phyloP scores from a whole-genome alignment of 2,113 vertebrate genomes.

The Acrocephalus kingi region DNA sequence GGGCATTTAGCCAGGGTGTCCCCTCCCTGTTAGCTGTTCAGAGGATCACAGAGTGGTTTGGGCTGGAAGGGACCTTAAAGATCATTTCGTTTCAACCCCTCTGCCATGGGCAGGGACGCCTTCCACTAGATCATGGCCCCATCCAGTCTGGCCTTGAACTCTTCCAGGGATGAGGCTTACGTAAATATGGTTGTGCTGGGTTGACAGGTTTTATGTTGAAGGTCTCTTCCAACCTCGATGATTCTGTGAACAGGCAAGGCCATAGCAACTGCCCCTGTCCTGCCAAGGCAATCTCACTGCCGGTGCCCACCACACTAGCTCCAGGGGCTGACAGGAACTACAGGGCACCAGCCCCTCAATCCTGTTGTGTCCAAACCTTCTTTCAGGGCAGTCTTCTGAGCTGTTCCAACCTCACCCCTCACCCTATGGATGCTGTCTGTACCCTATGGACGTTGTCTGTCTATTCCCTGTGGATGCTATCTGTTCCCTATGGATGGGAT shows the following conservation, averaged over 20 bases:
- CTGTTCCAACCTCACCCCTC: no score
- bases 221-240: background rate
- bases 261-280: background rate
- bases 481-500: no score
- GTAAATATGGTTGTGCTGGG: background rate
- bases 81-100: accelerated
- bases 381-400: background rate
- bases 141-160: background rate
- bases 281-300: background rate
- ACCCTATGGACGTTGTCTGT: background rate
- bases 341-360: accelerated
- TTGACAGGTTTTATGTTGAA: background rate
- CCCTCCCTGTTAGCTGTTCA: background rate
- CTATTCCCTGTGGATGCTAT: no score
- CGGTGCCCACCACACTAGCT: accelerated
- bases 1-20: accelerated
- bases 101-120: background rate
- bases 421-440: background rate
- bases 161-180: background rate
- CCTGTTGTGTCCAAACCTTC: background rate
- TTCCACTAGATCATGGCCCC: background rate
- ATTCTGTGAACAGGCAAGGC: background rate
- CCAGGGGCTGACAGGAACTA: background rate
- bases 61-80: background rate
- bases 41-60: background rate